Base-by-base conservation (phyloP, 2,797 vertebrate genomes). In the Salarias fasciatus region DNA sequence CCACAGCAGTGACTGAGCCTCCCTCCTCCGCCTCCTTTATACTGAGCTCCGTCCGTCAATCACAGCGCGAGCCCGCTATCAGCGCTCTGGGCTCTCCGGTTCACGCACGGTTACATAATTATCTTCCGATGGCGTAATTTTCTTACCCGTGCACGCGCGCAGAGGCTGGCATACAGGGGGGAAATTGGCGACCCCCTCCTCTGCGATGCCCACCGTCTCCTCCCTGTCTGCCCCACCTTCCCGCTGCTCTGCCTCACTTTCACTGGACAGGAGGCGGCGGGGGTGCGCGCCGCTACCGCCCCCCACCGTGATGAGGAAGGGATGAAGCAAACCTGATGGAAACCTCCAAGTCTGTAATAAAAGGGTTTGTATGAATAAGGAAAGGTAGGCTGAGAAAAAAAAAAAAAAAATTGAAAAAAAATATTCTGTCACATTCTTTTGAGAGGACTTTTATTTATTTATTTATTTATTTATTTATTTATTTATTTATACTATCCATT, bases 21-120 rank as follows among this genome's bases (percentile, higher is more conserved):
- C 67, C 50, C 45, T 38, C 53, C 73, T 72, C 75, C 82, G 18
- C 77, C 67, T 76, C 75, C 84, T 77, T 92, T 95, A 94, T 95
- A 95, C 93, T 71, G 73, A 72, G 9, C 36, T 36, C 35, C 52
- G 72, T 59, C 91, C 91, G 94, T 93, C 94, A 93, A 80, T 94
- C 94, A 93, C 75, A 55, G 8, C 24, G 33, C 18, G 28, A 24
- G 15, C 49, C 29, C 61, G 43, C 60, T 85, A 76, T 67, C 86
- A 80, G 72, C 67, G 60, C 74, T 83, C 78, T 77, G 74, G 61
- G 75, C 82, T 72, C 83, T 56, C 77, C 71, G 77, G 89, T 85
- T 86, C 86, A 76, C 77, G 83, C 78, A 74, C 45, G 57, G 75
- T 94, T 94, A 94, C 94, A 92, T 73, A 90, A 91, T 87, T 77